Percentiles rank a stretch among this genome's conserved stretches.
Conservation (phyloP, 2,113 vertebrate species). For the Eublepharis macularius region DNA sequence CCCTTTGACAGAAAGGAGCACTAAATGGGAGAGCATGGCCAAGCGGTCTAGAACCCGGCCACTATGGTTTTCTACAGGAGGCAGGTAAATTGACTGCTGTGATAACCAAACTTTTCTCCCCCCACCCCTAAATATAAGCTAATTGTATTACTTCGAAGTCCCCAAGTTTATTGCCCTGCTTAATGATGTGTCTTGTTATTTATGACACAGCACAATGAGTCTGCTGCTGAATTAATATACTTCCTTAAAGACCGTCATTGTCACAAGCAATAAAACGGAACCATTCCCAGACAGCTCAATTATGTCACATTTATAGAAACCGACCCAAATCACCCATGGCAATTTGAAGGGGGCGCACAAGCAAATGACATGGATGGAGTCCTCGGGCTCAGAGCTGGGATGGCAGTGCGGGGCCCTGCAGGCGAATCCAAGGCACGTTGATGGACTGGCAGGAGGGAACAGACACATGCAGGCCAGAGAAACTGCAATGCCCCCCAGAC, state of each 20-base stretch:
- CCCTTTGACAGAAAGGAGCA: too few relatives aligned
- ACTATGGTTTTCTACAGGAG: conserved; percentile 13
- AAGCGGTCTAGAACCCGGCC: neutral
- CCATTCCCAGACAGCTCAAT: conserved; percentile 74
- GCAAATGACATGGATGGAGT: neutral
- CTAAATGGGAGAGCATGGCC: neutral
- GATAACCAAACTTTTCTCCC: conserved; percentile 66
- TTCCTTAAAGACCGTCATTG: conserved; percentile 80
- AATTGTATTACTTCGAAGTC: conserved; percentile 80
- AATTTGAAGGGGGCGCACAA: rapidly evolving
- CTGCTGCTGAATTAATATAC: conserved; percentile 82
- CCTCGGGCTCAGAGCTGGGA: neutral
- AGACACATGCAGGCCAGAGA: neutral
- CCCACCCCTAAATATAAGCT: conserved; percentile 72
- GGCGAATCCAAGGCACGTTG: neutral
- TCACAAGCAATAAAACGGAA: conserved; percentile 76
- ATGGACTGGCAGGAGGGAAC: neutral
- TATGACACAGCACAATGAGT: conserved; percentile 73
- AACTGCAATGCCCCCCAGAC: neutral
- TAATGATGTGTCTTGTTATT: conserved; percentile 83
- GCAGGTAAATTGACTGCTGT: conserved; percentile 58
- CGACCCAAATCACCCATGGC: neutral
- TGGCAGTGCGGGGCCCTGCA: neutral
- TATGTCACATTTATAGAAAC: conserved; percentile 69
- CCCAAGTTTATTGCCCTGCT: conserved; percentile 80